Evolutionary conservation across 1,140 invertebrate genomes (phyloP).

Genomic region (Planococcus citri): DNA sequence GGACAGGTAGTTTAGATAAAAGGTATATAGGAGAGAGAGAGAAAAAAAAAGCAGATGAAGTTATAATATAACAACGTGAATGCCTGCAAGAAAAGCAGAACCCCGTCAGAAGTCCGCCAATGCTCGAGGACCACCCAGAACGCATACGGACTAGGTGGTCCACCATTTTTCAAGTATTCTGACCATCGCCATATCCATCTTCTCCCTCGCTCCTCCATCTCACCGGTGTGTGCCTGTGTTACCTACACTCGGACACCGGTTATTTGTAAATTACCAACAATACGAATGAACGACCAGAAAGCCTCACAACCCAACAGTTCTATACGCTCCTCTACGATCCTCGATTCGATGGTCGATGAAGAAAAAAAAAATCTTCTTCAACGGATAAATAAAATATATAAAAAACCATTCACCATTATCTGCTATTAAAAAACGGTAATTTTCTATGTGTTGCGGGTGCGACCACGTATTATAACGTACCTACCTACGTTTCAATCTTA

Average conservation of each 20-base stretch:
- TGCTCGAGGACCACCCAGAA: background rate
- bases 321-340: too few species aligned
- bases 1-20: conserved; percentile 6
- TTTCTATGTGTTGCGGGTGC: background rate
- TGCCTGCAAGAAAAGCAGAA: conserved; percentile 6
- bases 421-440: conserved; percentile 1
- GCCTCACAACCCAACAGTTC: background rate
- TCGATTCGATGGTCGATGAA: too few species aligned
- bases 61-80: background rate
- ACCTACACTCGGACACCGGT: background rate
- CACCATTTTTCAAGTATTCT: conserved; percentile 2
- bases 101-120: conserved; percentile 4
- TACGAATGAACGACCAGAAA: background rate
- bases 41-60: background rate
- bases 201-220: background rate
- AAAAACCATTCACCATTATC: background rate
- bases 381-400: background rate
- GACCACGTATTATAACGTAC: background rate
- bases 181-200: conserved; percentile 1
- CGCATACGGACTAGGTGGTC: background rate
- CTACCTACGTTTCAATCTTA: too few species aligned
- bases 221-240: too few species aligned
- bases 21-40: too few species aligned
- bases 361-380: background rate
- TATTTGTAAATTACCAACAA: conserved; percentile 8